Percentiles rank a stretch among this genome's conserved stretches.
phyloP scores from a whole-genome alignment of 2,888 invertebrate genomes.

The Drepana falcataria region DNA sequence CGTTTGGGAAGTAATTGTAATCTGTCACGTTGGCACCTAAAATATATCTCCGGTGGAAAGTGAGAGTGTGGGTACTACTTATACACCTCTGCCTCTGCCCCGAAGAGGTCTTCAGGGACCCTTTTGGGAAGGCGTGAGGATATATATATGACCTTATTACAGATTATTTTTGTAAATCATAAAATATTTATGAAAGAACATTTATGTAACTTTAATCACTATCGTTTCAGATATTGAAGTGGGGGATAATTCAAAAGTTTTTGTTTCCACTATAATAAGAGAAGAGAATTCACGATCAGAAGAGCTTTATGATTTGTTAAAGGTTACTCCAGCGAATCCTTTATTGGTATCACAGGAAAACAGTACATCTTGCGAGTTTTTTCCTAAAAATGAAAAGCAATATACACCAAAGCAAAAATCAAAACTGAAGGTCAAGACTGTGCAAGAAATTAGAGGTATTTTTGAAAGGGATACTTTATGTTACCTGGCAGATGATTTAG shows the following conservation, averaged over 20 bases:
- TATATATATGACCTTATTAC: too few relatives aligned
- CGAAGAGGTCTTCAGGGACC: too few relatives aligned
- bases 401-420: conserved; percentile 55
- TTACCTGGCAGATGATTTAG: conserved; percentile 45
- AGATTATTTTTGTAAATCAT: too few relatives aligned
- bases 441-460: conserved; percentile 50
- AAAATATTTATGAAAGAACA: too few relatives aligned
- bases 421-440: conserved; percentile 58
- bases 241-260: conserved; percentile 42
- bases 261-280: conserved; percentile 49
- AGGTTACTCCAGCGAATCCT: conserved; percentile 41
- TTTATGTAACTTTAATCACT: too few relatives aligned
- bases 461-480: conserved; percentile 56
- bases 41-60: too few relatives aligned
- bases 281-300: conserved; percentile 30
- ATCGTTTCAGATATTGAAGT: conserved; percentile 31
- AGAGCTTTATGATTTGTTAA: conserved; percentile 49
- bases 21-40: too few relatives aligned
- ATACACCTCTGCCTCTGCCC: too few relatives aligned
- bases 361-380: conserved; percentile 37
- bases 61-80: too few relatives aligned
- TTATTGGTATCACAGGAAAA: conserved; percentile 18
- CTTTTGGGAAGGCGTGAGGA: too few relatives aligned
- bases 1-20: too few relatives aligned
- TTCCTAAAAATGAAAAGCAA: conserved; percentile 46